These are phyloP conservation scores for Bufo gargarizans DNA, from an alignment of 2,113 vertebrate species.

Conservation along the genomic window DNA sequence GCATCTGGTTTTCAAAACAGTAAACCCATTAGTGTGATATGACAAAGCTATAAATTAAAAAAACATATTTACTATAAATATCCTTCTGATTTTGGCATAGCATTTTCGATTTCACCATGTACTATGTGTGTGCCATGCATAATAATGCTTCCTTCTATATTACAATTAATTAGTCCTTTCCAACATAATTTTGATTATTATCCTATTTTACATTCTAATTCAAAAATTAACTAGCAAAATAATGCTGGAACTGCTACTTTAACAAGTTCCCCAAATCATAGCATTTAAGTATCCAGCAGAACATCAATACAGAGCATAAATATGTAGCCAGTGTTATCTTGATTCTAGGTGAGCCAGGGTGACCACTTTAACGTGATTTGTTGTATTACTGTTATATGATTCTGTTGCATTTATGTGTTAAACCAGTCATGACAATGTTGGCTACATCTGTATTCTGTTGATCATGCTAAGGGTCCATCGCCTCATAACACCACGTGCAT, in stretches of 20 bases:
- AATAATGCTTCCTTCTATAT: background rate
- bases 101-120: background rate
- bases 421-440: too few relatives aligned
- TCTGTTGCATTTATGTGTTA: too few relatives aligned
- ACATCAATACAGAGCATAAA: background rate
- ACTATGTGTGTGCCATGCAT: background rate
- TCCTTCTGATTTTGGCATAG: slow-evolving; percentile 15
- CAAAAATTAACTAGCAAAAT: background rate
- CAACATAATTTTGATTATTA: background rate
- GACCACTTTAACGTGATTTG: too few relatives aligned
- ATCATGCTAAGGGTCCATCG: background rate
- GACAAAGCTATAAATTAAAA: slow-evolving; percentile 28
- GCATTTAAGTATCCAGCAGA: background rate
- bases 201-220: background rate
- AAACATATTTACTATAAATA: slow-evolving; percentile 39
- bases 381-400: too few relatives aligned
- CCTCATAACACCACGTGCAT: too few relatives aligned
- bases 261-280: background rate
- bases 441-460: background rate
- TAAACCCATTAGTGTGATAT: slow-evolving; percentile 32
- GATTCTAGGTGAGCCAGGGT: too few relatives aligned
- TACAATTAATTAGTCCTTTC: background rate
- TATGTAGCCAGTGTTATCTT: too few relatives aligned
- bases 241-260: background rate
- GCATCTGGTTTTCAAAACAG: slow-evolving; percentile 47